Percentiles rank a stretch among this genome's conserved stretches.
Evolutionary conservation across 2,113 vertebrate genomes (phyloP).

Genomic region (Phaethon lepturus): DNA sequence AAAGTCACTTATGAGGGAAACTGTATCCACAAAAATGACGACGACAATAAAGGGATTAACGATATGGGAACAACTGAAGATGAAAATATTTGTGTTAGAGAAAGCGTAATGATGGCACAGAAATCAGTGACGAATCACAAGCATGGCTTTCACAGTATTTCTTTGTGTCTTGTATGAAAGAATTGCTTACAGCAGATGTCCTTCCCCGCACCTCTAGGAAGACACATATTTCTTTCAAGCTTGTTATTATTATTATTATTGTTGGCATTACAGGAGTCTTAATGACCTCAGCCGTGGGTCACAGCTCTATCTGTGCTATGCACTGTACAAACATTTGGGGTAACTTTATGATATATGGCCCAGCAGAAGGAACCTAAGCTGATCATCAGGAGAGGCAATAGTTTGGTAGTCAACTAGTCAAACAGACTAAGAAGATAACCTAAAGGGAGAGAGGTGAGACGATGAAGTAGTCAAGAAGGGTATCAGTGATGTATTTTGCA

Average conservation of each 20-base stretch:
- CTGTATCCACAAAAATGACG: not conserved
- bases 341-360: not conserved
- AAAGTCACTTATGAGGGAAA: slow-evolving; percentile 34
- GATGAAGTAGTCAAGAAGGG: not conserved
- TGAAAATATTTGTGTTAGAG: slow-evolving; percentile 58
- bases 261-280: not conserved
- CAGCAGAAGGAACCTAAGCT: not conserved
- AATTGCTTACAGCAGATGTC: not conserved
- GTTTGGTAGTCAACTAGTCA: not conserved
- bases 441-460: not conserved
- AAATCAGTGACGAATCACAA: not conserved
- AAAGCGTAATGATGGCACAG: not conserved
- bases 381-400: not conserved
- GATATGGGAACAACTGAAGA: not conserved
- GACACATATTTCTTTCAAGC: not conserved
- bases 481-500: not conserved
- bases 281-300: not conserved
- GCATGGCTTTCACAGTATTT: not conserved
- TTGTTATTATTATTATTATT: not conserved
- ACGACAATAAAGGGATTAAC: not conserved
- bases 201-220: not conserved
- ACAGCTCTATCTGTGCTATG: not conserved
- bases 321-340: not conserved
- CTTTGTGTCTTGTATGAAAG: not conserved
- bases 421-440: not conserved